phyloP scores from a whole-genome alignment of 2,797 vertebrate species.

The Typhlichthys eigenmanni region DNA sequence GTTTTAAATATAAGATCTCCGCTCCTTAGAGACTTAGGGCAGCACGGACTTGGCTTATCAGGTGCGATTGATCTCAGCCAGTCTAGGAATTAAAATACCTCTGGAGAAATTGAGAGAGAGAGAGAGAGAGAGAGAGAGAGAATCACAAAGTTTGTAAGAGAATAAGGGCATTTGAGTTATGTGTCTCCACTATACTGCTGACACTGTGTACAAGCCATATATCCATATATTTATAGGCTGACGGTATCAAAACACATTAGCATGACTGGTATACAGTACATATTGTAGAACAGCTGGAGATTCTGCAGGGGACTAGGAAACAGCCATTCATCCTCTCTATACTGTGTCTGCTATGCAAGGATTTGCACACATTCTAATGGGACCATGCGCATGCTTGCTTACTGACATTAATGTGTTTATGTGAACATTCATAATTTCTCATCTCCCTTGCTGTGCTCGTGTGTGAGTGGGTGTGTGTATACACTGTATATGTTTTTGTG shows the following conservation, averaged over 20 bases:
- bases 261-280: background rate
- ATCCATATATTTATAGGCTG: conserved; percentile 21
- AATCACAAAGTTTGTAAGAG: conserved; percentile 18
- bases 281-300: conserved; percentile 23
- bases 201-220: conserved; percentile 10
- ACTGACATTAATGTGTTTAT: conserved; percentile 8
- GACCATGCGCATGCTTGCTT: conserved; percentile 1
- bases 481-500: background rate
- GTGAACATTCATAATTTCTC: background rate
- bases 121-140: conserved; percentile 20
- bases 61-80: conserved; percentile 50
- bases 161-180: conserved; percentile 12
- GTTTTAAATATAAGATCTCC: conserved; percentile 70
- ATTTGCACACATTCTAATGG: background rate
- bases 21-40: conserved; percentile 40
- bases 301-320: background rate
- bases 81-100: conserved; percentile 39
- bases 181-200: background rate
- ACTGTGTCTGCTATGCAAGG: background rate
- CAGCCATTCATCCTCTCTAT: background rate
- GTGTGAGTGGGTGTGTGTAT: conserved; percentile 17
- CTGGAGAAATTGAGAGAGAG: conserved; percentile 14
- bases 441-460: background rate
- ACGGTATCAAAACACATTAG: conserved; percentile 36
- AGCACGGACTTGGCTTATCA: conserved; percentile 44